Base-by-base conservation (phyloP, 2,888 invertebrate genomes). In the Itoplectis maculator region DNA sequence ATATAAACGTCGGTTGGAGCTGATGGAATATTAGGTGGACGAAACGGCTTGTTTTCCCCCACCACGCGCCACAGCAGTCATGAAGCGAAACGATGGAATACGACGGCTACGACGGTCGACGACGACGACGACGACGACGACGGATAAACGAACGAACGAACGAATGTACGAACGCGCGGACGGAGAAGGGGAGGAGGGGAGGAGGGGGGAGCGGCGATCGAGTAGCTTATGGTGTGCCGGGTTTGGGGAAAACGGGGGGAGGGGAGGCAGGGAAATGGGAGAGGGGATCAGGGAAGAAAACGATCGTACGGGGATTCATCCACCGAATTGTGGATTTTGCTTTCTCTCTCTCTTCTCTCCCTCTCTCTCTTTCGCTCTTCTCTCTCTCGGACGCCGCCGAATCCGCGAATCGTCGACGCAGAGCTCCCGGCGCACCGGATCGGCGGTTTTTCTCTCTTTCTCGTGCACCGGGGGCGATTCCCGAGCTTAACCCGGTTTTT, bases 41-140 rank as follows among this genome's bases (percentile, higher is more conserved):
- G 90, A 89, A 45, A 82, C 79, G 88, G 90, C 90, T 92, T 89
- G 91, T 90, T 89, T 91, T 89, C 90, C 90, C 91, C 91, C 91
- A 91, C 92, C 88, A 87, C 84, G 86, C 82, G 88, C 84, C 79
- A 81, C 84, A 85, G 86, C 88, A 88, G 89, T 91, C 92, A 91
- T 90, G 81, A 85, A 86, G 81, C 81, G 86, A 82, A 75, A 87
- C 85, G 87, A 87, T 83, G 86, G 77, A 75, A 84, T 85, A 82
- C 76, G 66, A 75, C 76, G 82, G 76, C 69, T 74, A 79, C 35
- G 68, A 56, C 40, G 51, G 35, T n/a, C 72, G 49, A 49, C 49
- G 20, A 63, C 49, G 29, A 45, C 40, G 75, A 18, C 66, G 40
- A 56, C 56, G 15, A 18, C 63, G 49, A 74, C 66, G 74, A 66